Conservation (phyloP, 2,113 vertebrate species). For the Brachypteracias leptosomus region DNA sequence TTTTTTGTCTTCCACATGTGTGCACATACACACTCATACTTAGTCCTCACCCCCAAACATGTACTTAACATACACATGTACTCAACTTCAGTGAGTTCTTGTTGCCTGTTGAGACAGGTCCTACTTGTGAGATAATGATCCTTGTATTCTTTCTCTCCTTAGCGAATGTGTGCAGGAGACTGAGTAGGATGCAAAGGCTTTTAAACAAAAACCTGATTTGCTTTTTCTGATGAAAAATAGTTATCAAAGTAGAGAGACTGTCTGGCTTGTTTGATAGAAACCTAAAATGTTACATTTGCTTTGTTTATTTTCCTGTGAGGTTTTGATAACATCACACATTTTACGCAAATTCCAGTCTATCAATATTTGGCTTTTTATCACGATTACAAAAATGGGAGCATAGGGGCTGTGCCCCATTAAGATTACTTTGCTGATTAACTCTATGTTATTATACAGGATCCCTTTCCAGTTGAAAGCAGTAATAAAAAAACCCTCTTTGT, state of each 20-base stretch:
- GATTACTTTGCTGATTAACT: neutral
- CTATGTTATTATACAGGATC: neutral
- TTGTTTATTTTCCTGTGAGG: neutral
- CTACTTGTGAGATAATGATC: neutral
- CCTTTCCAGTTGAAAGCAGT: neutral
- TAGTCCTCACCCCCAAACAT: neutral
- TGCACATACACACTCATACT: neutral
- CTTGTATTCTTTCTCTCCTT: neutral
- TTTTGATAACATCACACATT: neutral
- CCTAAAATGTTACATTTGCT: neutral
- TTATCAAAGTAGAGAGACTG: neutral
- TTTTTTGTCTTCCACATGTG: neutral
- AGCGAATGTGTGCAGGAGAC: neutral
- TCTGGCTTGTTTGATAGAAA: neutral
- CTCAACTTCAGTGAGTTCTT: neutral
- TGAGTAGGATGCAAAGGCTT: neutral
- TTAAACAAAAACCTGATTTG: neutral
- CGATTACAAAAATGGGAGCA: neutral
- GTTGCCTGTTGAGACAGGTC: neutral
- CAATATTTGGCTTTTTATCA: neutral
- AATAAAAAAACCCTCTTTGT: neutral
- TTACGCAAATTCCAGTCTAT: neutral
- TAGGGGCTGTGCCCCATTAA: neutral
- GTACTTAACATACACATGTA: neutral
- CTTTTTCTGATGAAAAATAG: neutral